These are phyloP conservation scores for Monomorium pharaonis DNA, from an alignment of 1,140 invertebrate genomes.

Conservation along the genomic window DNA sequence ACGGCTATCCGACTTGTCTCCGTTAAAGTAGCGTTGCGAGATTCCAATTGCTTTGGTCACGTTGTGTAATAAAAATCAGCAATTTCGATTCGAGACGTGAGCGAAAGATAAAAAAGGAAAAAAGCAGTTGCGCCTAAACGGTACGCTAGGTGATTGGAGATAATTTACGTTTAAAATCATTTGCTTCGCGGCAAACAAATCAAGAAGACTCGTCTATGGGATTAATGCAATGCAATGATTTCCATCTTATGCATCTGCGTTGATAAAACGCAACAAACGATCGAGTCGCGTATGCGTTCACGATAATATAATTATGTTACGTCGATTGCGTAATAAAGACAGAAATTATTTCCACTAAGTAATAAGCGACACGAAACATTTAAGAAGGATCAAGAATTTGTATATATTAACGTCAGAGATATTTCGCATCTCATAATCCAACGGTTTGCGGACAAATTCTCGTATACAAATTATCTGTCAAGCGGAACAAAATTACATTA, in stretches of 20 bases:
- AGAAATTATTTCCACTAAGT: background rate
- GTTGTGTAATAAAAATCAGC: conserved; percentile 7
- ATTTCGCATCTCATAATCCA: background rate
- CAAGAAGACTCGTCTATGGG: background rate
- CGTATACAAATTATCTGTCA: background rate
- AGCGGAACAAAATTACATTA: background rate
- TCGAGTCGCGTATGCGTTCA: background rate
- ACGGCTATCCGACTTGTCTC: background rate
- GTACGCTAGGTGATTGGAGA: background rate
- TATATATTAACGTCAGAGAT: too few relatives aligned
- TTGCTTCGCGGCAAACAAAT: background rate
- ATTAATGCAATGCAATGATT: background rate
- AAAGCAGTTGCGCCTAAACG: background rate
- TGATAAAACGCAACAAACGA: background rate
- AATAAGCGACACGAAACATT: background rate
- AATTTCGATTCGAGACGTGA: background rate
- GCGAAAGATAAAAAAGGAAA: background rate
- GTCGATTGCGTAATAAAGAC: background rate
- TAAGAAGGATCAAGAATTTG: background rate
- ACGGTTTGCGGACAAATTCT: background rate
- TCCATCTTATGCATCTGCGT: background rate
- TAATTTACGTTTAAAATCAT: background rate
- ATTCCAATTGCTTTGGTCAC: conserved; percentile 10
- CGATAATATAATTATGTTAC: conserved; percentile 10
- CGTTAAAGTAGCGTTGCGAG: background rate